Percentiles rank a stretch among this genome's conserved stretches.
phyloP scores from a whole-genome alignment of 2,888 invertebrate genomes.

The Piscicola geometra region DNA sequence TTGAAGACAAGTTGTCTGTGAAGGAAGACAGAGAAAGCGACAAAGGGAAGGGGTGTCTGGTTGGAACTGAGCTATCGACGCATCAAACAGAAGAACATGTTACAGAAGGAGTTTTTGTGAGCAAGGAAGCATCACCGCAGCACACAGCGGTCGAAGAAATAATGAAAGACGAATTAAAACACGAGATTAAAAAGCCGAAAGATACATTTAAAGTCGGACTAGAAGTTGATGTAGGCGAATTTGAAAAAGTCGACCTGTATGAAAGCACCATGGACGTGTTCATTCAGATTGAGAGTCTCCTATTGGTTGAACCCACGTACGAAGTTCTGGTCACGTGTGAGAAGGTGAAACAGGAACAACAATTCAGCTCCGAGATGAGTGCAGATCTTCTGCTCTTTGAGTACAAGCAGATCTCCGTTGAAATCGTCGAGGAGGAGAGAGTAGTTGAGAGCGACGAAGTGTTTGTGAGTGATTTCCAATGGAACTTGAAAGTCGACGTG shows the following conservation, averaged over 20 bases:
- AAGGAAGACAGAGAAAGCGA: neutral
- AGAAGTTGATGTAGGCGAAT: slow-evolving; percentile 4
- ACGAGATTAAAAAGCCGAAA: slow-evolving; percentile 7
- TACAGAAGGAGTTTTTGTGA: too few relatives aligned
- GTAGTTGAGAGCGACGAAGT: slow-evolving; percentile 15
- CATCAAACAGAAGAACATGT: too few relatives aligned
- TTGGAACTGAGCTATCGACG: neutral
- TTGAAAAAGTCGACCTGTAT: neutral
- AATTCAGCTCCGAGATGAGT: neutral
- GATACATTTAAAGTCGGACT: too few relatives aligned
- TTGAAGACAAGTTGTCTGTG: slow-evolving; percentile 7
- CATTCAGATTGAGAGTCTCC: neutral
- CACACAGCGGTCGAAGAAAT: too few relatives aligned
- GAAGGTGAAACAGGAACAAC: slow-evolving; percentile 10
- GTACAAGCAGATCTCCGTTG: neutral
- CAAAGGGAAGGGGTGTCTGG: neutral
- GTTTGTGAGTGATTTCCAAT: slow-evolving; percentile 1
- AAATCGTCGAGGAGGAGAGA: neutral
- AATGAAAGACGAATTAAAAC: neutral
- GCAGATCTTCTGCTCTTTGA: slow-evolving; percentile 6
- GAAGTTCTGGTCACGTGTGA: slow-evolving; percentile 10
- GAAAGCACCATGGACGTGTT: neutral
- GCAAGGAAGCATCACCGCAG: too few relatives aligned
- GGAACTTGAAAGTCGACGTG: slow-evolving; percentile 13
- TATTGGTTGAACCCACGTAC: neutral